Conservation (phyloP, 1,140 invertebrate genomes). For the Drosophila sucinea region DNA sequence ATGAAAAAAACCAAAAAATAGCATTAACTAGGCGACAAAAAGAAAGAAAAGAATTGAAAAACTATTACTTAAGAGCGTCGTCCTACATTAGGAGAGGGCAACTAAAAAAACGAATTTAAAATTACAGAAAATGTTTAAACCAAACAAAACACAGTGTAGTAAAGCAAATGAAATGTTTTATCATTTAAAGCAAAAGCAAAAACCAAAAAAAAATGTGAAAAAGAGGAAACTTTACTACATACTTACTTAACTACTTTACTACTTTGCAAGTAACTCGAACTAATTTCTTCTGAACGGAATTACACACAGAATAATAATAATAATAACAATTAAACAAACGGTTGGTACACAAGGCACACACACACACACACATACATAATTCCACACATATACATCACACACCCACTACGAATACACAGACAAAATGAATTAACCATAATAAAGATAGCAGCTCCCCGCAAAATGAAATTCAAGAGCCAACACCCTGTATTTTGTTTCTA, state of each 20-base stretch:
- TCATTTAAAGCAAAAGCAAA: slow-evolving; percentile 48
- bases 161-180: slow-evolving; percentile 43
- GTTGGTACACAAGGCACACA: slow-evolving; percentile 58
- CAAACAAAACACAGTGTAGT: slow-evolving; percentile 42
- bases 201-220: slow-evolving; percentile 19
- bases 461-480: slow-evolving; percentile 29
- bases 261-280: slow-evolving; percentile 61
- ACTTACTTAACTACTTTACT: slow-evolving; percentile 57
- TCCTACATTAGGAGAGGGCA: slow-evolving; percentile 78
- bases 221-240: slow-evolving; percentile 45
- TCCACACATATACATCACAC: slow-evolving; percentile 24
- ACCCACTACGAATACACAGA: slow-evolving; percentile 11
- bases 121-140: slow-evolving; percentile 52
- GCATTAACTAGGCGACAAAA: slow-evolving; percentile 78
- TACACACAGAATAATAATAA: slow-evolving; percentile 45
- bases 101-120: slow-evolving; percentile 78
- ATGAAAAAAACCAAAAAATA: slow-evolving; percentile 66
- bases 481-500: slow-evolving; percentile 58
- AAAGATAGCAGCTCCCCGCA: slow-evolving; percentile 61
- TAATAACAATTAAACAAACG: slow-evolving; percentile 54
- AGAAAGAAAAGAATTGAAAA: slow-evolving; percentile 40
- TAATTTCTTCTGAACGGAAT: slow-evolving; percentile 74
- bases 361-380: slow-evolving; percentile 26
- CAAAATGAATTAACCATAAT: slow-evolving; percentile 56
- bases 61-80: slow-evolving; percentile 63